Conservation (phyloP, 2,888 invertebrate species). For the Micropterix aruncella region DNA sequence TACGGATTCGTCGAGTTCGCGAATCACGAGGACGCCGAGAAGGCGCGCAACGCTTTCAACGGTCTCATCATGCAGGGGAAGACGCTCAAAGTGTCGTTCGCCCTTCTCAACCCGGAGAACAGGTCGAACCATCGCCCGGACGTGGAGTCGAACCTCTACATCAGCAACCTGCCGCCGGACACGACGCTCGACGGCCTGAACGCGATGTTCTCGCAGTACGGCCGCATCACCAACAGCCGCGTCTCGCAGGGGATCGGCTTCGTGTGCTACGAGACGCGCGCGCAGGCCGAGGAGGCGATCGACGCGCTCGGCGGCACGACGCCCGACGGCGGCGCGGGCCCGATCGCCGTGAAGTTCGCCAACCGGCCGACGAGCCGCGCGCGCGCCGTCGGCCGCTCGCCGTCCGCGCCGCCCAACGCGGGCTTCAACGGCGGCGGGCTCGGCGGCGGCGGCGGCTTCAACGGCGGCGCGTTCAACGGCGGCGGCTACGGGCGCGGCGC, state of each 20-base stretch:
- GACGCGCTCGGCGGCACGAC: constrained; percentile 30
- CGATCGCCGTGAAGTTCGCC: constrained; percentile 35
- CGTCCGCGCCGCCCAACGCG: constrained; percentile 19
- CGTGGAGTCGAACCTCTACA: constrained; percentile 36
- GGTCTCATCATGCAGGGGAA: constrained; percentile 39
- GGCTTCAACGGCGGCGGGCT: constrained; percentile 31
- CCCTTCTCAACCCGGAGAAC: constrained; percentile 36
- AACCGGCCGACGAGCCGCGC: constrained; percentile 34
- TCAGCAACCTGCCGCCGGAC: constrained; percentile 37
- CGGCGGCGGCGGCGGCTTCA: constrained; percentile 29
- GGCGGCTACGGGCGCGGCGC: constrained; percentile 27
- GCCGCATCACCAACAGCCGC: constrained; percentile 34
- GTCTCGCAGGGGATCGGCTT: constrained; percentile 38
- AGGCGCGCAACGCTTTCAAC: constrained; percentile 37
- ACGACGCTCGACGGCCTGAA: constrained; percentile 37
- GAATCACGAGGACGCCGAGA: constrained; percentile 38
- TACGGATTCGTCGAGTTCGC: constrained; percentile 39
- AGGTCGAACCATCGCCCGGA: constrained; percentile 37
- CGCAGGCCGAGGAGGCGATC: constrained; percentile 36
- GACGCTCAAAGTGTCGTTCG: constrained; percentile 37
- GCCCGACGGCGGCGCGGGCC: constrained; percentile 29
- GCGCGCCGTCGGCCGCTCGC: constrained; percentile 26
- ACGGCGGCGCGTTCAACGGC: constrained; percentile 26
- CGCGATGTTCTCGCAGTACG: constrained; percentile 29
- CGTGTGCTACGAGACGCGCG: constrained; percentile 33